phyloP scores from a whole-genome alignment of 2,797 vertebrate genomes.

The Phataginus tetradactyla region DNA sequence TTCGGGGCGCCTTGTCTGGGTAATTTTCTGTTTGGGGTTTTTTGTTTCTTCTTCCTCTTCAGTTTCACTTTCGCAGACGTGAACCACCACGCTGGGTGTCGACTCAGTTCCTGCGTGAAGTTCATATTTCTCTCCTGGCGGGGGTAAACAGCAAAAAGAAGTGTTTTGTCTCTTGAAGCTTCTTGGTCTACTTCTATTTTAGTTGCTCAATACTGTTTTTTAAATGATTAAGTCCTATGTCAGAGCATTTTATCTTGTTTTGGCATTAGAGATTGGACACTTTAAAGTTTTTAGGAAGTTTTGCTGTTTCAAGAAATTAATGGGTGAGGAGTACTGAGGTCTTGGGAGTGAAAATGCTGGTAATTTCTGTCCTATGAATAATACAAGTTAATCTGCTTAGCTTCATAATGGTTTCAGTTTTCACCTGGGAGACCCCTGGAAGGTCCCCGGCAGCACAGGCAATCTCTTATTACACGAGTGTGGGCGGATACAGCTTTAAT shows the following conservation, averaged over 20 bases:
- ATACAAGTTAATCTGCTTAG: not conserved
- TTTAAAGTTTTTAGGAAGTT: not conserved
- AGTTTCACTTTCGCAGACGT: constrained; percentile 97
- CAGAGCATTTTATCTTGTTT: not conserved
- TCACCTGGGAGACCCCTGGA: not conserved
- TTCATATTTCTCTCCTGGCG: constrained; percentile 96
- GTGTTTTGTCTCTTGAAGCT: not conserved
- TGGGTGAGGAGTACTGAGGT: not conserved
- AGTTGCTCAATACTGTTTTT: not conserved
- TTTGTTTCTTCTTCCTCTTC: constrained; percentile 91
- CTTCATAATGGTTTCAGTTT: not conserved
- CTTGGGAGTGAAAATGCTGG: not conserved
- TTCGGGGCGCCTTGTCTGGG: constrained; percentile 95
- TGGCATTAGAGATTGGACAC: not conserved
- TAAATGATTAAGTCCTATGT: not conserved
- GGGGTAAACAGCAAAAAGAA: not conserved
- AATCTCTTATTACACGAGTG: not conserved
- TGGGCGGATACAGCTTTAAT: too few species aligned
- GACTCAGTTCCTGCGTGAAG: constrained; percentile 98
- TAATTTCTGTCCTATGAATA: not conserved
- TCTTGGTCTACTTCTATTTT: not conserved
- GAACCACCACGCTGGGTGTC: constrained; percentile 98
- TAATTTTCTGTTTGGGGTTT: constrained; percentile 93
- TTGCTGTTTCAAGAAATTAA: not conserved
- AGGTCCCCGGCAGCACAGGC: not conserved